These are phyloP conservation scores for Cyrtorhinus lividipennis DNA, from an alignment of 1,140 invertebrate species.

Conservation along the genomic window DNA sequence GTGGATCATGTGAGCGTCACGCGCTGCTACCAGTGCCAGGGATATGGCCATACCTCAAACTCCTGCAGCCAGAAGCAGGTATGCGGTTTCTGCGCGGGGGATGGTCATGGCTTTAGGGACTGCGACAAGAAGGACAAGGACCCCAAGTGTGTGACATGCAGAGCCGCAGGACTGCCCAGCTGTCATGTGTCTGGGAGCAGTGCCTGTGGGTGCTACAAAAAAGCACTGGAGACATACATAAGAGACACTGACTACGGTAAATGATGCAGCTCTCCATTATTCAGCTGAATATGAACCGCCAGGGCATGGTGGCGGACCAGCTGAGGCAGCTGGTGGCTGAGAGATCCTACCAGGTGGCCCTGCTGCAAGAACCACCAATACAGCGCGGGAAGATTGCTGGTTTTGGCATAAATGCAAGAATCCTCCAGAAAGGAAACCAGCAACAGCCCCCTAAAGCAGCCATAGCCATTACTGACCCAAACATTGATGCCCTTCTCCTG, in stretches of 20 bases:
- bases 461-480: not conserved
- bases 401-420: not conserved
- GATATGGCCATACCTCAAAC: not conserved
- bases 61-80: not conserved
- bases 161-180: not conserved
- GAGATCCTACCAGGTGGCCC: not conserved
- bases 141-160: not conserved
- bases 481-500: not conserved
- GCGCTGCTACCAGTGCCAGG: not conserved
- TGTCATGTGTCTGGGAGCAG: not conserved
- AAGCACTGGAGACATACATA: not conserved
- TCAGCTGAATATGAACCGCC: not conserved
- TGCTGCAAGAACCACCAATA: not conserved
- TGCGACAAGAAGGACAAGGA: not conserved
- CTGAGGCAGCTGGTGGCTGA: not conserved
- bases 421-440: not conserved
- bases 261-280: not conserved
- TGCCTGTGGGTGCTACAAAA: not conserved
- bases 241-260: not conserved
- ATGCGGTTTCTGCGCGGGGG: not conserved
- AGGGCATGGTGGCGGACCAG: not conserved
- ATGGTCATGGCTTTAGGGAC: not conserved
- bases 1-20: not conserved
- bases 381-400: not conserved
- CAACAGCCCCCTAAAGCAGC: not conserved